Evolutionary conservation across 92 coral and sea anemone genomes (phyloP).

Genomic region (Parazoanthus darwini): DNA sequence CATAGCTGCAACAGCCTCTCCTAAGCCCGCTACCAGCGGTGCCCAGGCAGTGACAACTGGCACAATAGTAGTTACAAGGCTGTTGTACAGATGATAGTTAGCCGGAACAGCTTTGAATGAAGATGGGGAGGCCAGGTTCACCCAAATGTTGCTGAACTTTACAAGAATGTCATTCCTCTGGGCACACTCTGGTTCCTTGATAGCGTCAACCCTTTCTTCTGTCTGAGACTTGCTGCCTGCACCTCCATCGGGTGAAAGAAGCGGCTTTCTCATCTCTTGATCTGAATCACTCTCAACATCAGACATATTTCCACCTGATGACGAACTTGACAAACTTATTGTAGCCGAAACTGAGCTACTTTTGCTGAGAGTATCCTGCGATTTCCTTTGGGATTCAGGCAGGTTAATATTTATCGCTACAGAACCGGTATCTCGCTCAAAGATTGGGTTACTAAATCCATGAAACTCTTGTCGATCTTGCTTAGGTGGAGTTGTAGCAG

Average conservation of each 20-base stretch:
- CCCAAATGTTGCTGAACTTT: conserved; percentile 84
- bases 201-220: neutral
- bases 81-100: conserved; percentile 94
- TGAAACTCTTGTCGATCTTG: conserved; percentile 44
- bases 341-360: conserved; percentile 78
- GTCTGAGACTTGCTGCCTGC: conserved; percentile 33
- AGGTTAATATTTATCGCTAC: conserved; percentile 41
- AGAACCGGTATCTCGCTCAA: conserved; percentile 54
- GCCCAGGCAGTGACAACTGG: conserved; percentile 95
- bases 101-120: conserved; percentile 88
- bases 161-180: conserved; percentile 76
- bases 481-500: conserved; percentile 2
- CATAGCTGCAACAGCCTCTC: conserved; percentile 46
- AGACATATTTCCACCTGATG: conserved; percentile 82
- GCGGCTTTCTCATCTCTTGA: conserved; percentile 33
- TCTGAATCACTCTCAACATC: conserved; percentile 86
- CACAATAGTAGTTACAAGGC: conserved; percentile 90
- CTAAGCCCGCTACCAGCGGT: conserved; percentile 74
- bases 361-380: conserved; percentile 55
- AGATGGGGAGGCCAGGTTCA: conserved; percentile 93
- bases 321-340: conserved; percentile 56
- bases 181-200: conserved; percentile 72
- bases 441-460: conserved; percentile 73
- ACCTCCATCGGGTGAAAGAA: conserved; percentile 33
- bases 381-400: conserved; percentile 52